Evolutionary conservation across 2,888 invertebrate genomes (phyloP).

Genomic region (Latrodectus elegans): DNA sequence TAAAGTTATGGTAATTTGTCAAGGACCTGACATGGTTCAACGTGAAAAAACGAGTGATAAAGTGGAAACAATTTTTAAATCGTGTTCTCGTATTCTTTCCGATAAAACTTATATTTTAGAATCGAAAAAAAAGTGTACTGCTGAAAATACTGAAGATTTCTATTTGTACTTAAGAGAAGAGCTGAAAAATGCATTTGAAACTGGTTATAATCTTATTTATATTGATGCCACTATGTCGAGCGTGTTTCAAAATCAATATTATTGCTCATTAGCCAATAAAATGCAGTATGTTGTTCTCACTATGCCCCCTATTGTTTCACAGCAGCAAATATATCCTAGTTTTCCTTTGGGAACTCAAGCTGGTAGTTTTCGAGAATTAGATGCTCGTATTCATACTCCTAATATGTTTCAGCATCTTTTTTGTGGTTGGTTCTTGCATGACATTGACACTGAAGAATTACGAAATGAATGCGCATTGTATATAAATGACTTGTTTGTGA

Average conservation of each 20-base stretch:
- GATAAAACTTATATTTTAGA: slow-evolving; percentile 17
- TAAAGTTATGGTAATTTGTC: slow-evolving; percentile 42
- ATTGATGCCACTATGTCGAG: slow-evolving; percentile 32
- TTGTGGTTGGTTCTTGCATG: slow-evolving; percentile 57
- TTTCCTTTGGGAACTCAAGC: slow-evolving; percentile 26
- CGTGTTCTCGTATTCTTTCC: slow-evolving; percentile 21
- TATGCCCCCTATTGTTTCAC: slow-evolving; percentile 36
- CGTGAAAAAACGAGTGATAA: not conserved
- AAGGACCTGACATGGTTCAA: slow-evolving; percentile 13
- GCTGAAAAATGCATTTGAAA: slow-evolving; percentile 15
- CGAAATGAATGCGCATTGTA: slow-evolving; percentile 27
- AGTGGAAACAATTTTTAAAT: slow-evolving; percentile 9
- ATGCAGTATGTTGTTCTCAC: slow-evolving; percentile 42
- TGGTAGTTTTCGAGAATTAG: not conserved
- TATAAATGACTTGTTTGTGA: slow-evolving; percentile 28
- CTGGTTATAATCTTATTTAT: slow-evolving; percentile 34
- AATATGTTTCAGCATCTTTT: slow-evolving; percentile 46
- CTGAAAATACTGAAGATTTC: slow-evolving; percentile 12
- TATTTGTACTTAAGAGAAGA: slow-evolving; percentile 12
- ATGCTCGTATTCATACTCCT: not conserved
- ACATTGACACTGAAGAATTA: slow-evolving; percentile 28
- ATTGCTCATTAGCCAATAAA: slow-evolving; percentile 24
- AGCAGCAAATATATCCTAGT: no score
- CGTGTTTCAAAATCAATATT: slow-evolving; percentile 21
- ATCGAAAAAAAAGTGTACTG: not conserved